Evolutionary conservation across 2,888 invertebrate species (phyloP), one percentile per base, ranked within the genome.

Genomic region (Thecocarcelia acutangulata): DNA sequence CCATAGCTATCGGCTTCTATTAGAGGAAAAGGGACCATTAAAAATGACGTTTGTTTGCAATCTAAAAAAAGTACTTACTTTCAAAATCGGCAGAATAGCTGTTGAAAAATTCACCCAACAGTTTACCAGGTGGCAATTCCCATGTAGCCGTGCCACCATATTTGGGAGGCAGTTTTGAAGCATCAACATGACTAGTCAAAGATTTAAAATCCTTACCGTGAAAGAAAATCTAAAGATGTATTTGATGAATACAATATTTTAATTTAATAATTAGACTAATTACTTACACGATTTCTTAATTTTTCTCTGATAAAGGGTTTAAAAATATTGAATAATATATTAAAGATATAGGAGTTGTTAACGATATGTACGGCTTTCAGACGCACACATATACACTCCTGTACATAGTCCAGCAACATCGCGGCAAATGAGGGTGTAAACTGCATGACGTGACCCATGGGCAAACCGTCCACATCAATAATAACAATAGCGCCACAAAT

Each of bases 271-370:
- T 21, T 3, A 1, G 11, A 9, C 13, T 4, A 42, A 40, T 12
- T 8, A 90, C 92, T 91, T 90, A 94, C 94, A 87, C 97, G 93
- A 79, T 94, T 94, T 63, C 94, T 93, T 19, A 97, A 91, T 91
- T 97, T 97, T 87, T 96, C 96, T 84, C 95, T 92, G 85, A 97
- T 91, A 88, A 97, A 97, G 0, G 97, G 97, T 88, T 96, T 97
- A 90, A 97, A 95, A 72, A 98, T 92, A 9, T 95, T 94, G 87
- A 95, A 97, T 3, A 96, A 92, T 93, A 97, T 94, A 87, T 96
- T 96, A 91, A 97, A 97, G 80, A 97, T 92, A 84, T 93, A 94
- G 0, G 97, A 96, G 88, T 97, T 97, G 89, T 96, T 96, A n/a
- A 97, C 92, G 63, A 97, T 93, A 88, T 97, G 97, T 3, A 98